Base-by-base conservation (phyloP, 2,113 vertebrate species). In the Piprites chloris region DNA sequence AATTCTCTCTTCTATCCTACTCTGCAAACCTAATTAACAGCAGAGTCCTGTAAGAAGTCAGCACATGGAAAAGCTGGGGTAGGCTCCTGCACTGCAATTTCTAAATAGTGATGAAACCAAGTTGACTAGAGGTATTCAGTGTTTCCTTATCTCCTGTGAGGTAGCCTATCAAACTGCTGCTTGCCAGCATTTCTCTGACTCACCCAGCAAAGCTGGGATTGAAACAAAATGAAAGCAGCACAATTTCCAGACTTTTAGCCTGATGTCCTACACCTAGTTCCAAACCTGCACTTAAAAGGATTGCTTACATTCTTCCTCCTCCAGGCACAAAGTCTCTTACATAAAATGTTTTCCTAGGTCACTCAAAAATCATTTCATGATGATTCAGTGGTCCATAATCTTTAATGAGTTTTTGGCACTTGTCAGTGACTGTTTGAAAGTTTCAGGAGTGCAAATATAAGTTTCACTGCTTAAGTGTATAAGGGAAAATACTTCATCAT, bases 281-380 rank as follows among this genome's bases (percentile, higher is more conserved):
- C 80, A 68, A 96, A 80, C n/a, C 32, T 68, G 37, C 0, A 1
- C 53, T 90, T 49, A 85, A 81, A 61, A 24, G 56, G 52, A 56
- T 75, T 77, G 56, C 79, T 67, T 77, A 78, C 58, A 71, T 87
- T 85, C 68, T 79, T 49, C 46, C 35, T 16, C 18, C 37, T 75
- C 18, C 1, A 19, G 53, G 73, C 58, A 61, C 14, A 33, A 92
- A 93, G 58, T 59, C 32, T 62, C 56, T 90, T 92, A 68, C 5
- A 76, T 89, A 90, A 96, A 91, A 78, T 62, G 23, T 66, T 90
- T 89, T 78, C 95, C 65, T 94, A 42, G 53, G 80, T 85, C 76
- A 89, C 52, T 92, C 35, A 75, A 72, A 93, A 92, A 87, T 69
- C 2, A 62, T 87, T 96, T 89, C 12, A 17, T 49, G 50, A 85